Evolutionary conservation across 2,113 vertebrate genomes (phyloP), one percentile per base, ranked within the genome.

Genomic region (Prinia subflava): DNA sequence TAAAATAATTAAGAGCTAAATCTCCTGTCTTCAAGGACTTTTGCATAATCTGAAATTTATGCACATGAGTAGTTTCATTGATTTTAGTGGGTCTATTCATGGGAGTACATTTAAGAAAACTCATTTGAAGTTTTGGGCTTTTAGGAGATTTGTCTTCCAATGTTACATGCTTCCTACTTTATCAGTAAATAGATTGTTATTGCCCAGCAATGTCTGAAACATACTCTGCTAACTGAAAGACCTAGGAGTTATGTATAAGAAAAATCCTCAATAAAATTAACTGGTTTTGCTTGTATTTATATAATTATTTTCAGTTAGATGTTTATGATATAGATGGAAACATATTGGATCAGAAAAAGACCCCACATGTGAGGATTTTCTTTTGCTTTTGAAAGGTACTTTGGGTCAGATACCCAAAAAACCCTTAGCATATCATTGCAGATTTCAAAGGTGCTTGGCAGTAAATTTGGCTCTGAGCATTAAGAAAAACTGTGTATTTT

Each of bases 1-100:
- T 88, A 90, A 95, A 97, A 87, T 95, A 92, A 94, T 96, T 96
- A 95, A 91, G 37, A 95, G 57, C 53, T 91, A 95, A 94, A 94
- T 95, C 81, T 95, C 65, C 81, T 91, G 53, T 94, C 92, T 92
- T 90, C 77, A 89, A 85, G 37, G 62, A 87, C 42, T 87, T 93
- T 87, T 93, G 56, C 76, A 93, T 88, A 93, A 70, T 41, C 71
- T 94, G 71, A 75, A 63, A 94, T 88, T 60, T 83, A 94, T 86
- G 77, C 63, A 88, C 28, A 41, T 21, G 70, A 76, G 68, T 83
- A 73, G 25, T 65, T 86, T 56, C 68, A 73, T 77, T 71, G 41
- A 86, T 94, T 92, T 87, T 74, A 78, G 55, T 79, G 49, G 10
- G 7, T 64, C 22, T 84, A 13, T 91, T 89, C 44, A 82, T 39